Conservation (phyloP, 2,888 invertebrate genomes). For the Oscheius sp. region DNA sequence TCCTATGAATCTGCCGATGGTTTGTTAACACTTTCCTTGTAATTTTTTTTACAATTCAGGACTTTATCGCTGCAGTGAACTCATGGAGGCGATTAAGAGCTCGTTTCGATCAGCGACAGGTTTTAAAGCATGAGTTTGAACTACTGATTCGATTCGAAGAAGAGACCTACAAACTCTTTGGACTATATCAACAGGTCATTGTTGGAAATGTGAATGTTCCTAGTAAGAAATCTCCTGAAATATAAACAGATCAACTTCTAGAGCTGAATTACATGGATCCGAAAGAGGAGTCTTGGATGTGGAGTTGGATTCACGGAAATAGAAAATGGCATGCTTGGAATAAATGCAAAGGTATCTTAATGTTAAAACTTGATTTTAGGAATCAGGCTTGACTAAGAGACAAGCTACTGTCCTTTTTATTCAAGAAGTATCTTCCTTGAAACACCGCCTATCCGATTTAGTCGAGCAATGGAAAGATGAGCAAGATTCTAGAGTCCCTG, state of each 20-base stretch:
- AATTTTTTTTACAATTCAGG: too few species aligned
- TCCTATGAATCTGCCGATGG: too few species aligned
- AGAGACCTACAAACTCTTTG: conserved; percentile 52
- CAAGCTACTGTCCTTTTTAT: conserved; percentile 6
- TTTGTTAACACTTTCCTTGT: too few species aligned
- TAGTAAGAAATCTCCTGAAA: conserved; percentile 35
- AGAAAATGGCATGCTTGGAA: conserved; percentile 64
- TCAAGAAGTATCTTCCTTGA: not conserved
- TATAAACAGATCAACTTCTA: conserved; percentile 5
- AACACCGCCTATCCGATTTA: conserved; percentile 4
- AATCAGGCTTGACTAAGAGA: conserved; percentile 16
- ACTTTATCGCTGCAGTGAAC: conserved; percentile 25
- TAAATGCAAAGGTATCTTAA: conserved; percentile 42
- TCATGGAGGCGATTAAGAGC: conserved; percentile 46
- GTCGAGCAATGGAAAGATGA: conserved; percentile 28
- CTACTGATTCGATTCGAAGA: conserved; percentile 53
- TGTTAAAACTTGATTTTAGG: not conserved
- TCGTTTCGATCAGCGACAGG: conserved; percentile 43
- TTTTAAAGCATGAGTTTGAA: conserved; percentile 53
- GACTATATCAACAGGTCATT: conserved; percentile 55
- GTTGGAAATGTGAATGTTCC: conserved; percentile 58
- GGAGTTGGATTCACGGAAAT: conserved; percentile 62
- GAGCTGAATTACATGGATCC: conserved; percentile 59
- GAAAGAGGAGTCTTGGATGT: conserved; percentile 60
- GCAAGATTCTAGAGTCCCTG: conserved; percentile 31